Base-by-base conservation (phyloP, 2,797 vertebrate species). In the Leucoraja ocellata region DNA sequence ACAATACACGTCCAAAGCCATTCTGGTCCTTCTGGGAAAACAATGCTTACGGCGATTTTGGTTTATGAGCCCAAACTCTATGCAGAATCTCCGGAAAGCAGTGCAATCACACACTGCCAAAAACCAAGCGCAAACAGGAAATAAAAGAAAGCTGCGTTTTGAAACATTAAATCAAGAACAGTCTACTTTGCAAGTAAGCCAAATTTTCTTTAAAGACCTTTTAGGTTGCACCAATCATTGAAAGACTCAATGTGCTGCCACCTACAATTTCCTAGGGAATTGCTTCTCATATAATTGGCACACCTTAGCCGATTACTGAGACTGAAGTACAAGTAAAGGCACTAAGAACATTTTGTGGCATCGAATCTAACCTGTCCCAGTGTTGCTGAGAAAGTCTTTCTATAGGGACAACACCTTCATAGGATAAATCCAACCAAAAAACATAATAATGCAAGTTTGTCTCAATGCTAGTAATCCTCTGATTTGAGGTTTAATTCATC, bases 91-190 rank as follows among this genome's bases (percentile, higher is more conserved):
- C 84, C 36, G 83, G 28, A 86, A 86, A 65, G 63, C 58, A 86
- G 61, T 36, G 84, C 84, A 88, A 88, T 18, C n/a, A 10, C n/a
- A 32, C 14, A 32, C 61, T 68, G 61, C 84, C 84, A 88, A 88
- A 88, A 21, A 32, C 84, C 61, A 88, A 88, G 61, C 83, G 32
- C 61, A 88, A 88, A 65, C 61, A 88, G 28, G 4, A 88, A 88
- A 88, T 32, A 88, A 86, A 83, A 63, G 54, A 32, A 88, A 88
- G 16, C 61, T 36, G 61, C 61, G 18, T 1, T 32, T 65, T 39
- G 36, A 21, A 21, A 7, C 16, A 65, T 79, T 8, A 8, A 68
- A 65, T 68, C 28, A 88, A 88, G n/a, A 36, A 32, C 28, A 63
- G 63, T 13, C 23, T 28, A 14, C 39, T 84, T 25, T 84, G 1